Percentiles rank a stretch among this genome's conserved stretches.
phyloP scores from a whole-genome alignment of 2,797 vertebrate species.

The Lateolabrax maculatus region DNA sequence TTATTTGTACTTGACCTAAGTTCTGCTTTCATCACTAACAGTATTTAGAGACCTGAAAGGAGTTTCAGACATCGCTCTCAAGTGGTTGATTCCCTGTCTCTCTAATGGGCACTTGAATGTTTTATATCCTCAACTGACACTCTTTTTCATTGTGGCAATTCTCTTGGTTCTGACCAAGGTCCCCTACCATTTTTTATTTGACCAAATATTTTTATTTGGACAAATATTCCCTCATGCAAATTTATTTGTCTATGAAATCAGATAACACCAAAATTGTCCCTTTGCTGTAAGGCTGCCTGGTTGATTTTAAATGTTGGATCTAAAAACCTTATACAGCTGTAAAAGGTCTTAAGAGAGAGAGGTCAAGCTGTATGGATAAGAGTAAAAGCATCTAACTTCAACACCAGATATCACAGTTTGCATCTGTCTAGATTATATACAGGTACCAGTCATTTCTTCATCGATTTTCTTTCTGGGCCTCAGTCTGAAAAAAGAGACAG shows the following conservation, averaged over 20 bases:
- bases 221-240: background rate
- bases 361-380: background rate
- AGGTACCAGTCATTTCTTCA: too few relatives aligned
- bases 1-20: constrained; percentile 13
- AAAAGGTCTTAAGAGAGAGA: background rate
- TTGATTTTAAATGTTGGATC: background rate
- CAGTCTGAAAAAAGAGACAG: too few relatives aligned
- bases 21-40: background rate
- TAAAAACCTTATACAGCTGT: background rate
- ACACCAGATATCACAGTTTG: background rate
- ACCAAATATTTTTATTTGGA: constrained; percentile 3
- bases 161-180: background rate
- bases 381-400: background rate
- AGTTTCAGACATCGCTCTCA: background rate
- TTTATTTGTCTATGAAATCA: background rate
- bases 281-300: background rate
- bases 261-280: background rate
- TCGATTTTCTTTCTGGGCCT: too few relatives aligned
- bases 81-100: background rate
- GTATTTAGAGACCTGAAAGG: background rate
- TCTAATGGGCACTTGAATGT: background rate
- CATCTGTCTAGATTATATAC: background rate
- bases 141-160: background rate
- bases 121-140: background rate
- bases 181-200: background rate